Evolutionary conservation across 2,797 vertebrate genomes (phyloP), one percentile per base, ranked within the genome.

Genomic region (Lepidocolaptes lacrymiger): DNA sequence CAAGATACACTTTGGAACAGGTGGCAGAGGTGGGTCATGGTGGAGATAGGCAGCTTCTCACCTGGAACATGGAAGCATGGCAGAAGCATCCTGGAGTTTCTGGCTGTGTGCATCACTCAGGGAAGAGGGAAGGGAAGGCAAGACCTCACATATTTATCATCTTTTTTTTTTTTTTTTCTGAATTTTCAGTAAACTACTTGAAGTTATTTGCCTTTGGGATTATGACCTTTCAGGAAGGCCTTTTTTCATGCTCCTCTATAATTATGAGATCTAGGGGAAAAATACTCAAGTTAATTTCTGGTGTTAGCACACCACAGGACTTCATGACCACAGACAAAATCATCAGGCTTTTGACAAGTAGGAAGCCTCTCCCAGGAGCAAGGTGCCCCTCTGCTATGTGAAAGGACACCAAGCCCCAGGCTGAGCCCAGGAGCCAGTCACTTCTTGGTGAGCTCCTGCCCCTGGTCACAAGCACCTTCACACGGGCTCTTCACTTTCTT

Each of bases 71-170:
- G 5, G 36, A 91, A 55, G 22, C 2, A 1, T 8, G 44, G 41
- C 72, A 85, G 68, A 61, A 61, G 34, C 55, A 62, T n/a, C 46
- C 32, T 5, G 2, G 24, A 18, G 43, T 64, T 84, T 88, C 48
- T 3, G 1, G 52, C 26, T 66, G 43, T 9, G 27, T 61, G 7
- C 39, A 66, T 44, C 37, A 28, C 26, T 18, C 0, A 0, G 12
- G 12, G 26, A 88, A 85, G 32, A 79, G 55, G 19, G 26, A 28
- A 79, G 55, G 19, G 26, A 28, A 75, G 7, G 28, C 14, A 81
- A 67, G 44, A 20, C 14, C 18, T 85, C 75, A 20, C 23, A 22
- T 59, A 43, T 21, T 36, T 41, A 72, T 26, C 2, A 4, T 21
- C 18, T 62, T 68, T 44, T 82, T 28, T 19, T 44, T 82, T 28